A percentile compares a stretch with the other conserved stretches of the same genome.
phyloP scores from a whole-genome alignment of 2,113 vertebrate genomes.

The Cyanocitta stelleri region DNA sequence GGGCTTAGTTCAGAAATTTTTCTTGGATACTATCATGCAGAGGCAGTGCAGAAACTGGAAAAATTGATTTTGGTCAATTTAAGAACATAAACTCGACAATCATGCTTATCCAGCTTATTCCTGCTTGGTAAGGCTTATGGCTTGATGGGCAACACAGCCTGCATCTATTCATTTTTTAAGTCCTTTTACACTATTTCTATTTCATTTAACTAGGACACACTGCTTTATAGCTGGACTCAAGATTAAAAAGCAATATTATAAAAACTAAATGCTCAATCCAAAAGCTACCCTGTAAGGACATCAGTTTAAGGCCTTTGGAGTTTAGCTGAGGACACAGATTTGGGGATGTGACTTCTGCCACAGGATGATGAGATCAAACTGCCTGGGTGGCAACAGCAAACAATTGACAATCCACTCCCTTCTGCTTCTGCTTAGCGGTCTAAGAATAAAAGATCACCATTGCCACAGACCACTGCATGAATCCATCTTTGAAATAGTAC shows the following conservation, averaged over 20 bases:
- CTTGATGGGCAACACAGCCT: neutral
- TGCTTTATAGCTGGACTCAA: neutral
- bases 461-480: neutral
- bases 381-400: neutral
- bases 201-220: neutral
- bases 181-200: neutral
- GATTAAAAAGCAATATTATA: neutral
- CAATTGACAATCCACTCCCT: constrained; percentile 4
- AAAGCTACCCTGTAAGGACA: neutral
- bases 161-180: neutral
- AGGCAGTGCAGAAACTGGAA: neutral
- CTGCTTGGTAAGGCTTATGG: neutral
- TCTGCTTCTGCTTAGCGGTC: constrained; percentile 9
- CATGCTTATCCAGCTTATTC: neutral
- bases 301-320: neutral
- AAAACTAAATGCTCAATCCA: neutral
- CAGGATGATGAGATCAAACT: neutral
- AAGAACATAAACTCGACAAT: neutral
- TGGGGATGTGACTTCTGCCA: neutral
- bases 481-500: constrained; percentile 14
- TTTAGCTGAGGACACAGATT: neutral
- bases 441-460: constrained; percentile 25
- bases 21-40: neutral
- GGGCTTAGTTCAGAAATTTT: neutral
- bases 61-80: neutral